Evolutionary conservation across 2,797 vertebrate genomes (phyloP).

Genomic region (Glossophaga mutica): DNA sequence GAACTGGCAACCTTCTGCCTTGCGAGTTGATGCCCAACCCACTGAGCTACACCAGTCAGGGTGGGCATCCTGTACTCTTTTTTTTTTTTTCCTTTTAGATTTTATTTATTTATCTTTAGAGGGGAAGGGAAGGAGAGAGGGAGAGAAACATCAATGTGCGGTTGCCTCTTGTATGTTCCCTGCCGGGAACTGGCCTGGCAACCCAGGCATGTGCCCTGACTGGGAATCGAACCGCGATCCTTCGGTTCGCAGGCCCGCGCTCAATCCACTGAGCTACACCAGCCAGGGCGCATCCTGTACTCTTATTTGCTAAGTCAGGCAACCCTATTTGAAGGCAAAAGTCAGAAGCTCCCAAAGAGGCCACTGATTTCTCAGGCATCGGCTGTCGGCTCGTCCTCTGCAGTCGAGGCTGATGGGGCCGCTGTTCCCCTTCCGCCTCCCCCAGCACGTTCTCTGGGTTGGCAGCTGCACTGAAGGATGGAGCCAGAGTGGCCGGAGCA

Average conservation of each 20-base stretch:
- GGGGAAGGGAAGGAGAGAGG: too few species aligned
- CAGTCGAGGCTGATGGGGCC: neutral
- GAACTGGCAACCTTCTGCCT: neutral
- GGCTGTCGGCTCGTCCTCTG: neutral
- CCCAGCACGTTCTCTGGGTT: neutral
- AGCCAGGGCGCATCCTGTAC: neutral
- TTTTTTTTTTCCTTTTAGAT: too few species aligned
- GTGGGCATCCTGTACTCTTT: neutral
- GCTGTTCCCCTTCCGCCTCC: neutral
- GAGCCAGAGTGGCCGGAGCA: neutral
- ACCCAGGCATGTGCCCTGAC: too few species aligned
- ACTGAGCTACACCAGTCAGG: neutral
- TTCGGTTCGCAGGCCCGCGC: too few species aligned
- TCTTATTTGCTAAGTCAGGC: constrained; percentile 34
- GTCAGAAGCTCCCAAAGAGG: neutral
- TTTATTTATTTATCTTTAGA: too few species aligned
- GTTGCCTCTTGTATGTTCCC: too few species aligned
- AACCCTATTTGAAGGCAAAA: constrained; percentile 25
- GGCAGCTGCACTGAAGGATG: neutral
- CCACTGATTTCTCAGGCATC: neutral
- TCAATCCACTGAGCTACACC: neutral
- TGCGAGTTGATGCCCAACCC: neutral
- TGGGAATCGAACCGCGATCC: too few species aligned
- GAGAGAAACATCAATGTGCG: too few species aligned
- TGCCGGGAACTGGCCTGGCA: too few species aligned